phyloP scores from a whole-genome alignment of 1,140 invertebrate species.

The Drosophila miranda region DNA sequence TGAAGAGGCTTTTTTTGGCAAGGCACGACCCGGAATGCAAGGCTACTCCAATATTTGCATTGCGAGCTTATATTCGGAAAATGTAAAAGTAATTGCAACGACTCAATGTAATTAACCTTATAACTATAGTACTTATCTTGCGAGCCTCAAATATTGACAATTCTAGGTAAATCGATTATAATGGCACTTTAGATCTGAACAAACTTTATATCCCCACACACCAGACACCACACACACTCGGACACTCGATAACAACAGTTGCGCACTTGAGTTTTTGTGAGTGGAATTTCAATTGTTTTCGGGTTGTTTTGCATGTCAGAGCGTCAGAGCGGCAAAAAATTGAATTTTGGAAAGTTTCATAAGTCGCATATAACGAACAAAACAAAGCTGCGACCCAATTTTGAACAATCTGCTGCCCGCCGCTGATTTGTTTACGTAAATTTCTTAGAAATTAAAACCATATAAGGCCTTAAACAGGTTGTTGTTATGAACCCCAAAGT shows the following conservation, averaged over 20 bases:
- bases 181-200: slow-evolving; percentile 60
- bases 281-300: slow-evolving; percentile 50
- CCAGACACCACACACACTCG: slow-evolving; percentile 5
- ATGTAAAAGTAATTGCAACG: not conserved
- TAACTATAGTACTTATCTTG: slow-evolving; percentile 27
- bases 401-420: slow-evolving; percentile 22
- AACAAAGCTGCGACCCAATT: not conserved
- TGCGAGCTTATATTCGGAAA: not conserved
- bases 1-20: slow-evolving; percentile 7
- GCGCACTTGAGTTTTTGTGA: slow-evolving; percentile 34
- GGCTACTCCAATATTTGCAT: slow-evolving; percentile 51
- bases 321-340: slow-evolving; percentile 45
- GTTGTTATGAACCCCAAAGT: slow-evolving; percentile 6
- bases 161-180: slow-evolving; percentile 55
- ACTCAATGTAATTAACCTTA: slow-evolving; percentile 42
- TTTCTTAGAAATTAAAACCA: slow-evolving; percentile 43
- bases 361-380: slow-evolving; percentile 6
- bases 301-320: slow-evolving; percentile 46
- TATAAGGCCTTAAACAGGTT: slow-evolving; percentile 38
- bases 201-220: slow-evolving; percentile 28
- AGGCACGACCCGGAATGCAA: slow-evolving; percentile 3
- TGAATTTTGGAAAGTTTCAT: slow-evolving; percentile 51
- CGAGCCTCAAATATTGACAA: slow-evolving; percentile 31
- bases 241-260: slow-evolving; percentile 3
- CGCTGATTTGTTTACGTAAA: slow-evolving; percentile 36